phyloP scores from a whole-genome alignment of 2,888 invertebrate species.

The Omphaloscelis lunosa region DNA sequence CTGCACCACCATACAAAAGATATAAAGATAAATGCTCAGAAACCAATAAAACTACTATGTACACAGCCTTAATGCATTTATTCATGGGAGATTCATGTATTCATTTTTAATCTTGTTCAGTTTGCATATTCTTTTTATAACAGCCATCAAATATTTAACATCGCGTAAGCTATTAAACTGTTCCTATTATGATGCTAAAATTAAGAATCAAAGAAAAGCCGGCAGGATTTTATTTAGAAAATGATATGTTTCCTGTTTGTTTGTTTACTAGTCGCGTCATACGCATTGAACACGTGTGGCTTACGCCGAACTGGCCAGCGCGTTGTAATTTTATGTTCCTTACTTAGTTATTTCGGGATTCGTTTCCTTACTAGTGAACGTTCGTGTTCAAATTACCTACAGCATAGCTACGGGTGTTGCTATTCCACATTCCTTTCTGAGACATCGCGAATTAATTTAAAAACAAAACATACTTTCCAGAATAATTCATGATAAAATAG shows the following conservation, averaged over 20 bases:
- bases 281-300: conserved; percentile 75
- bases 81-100: conserved; percentile 35
- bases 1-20: conserved; percentile 64
- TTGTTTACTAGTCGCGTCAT: conserved; percentile 64
- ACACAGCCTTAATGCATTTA: conserved; percentile 39
- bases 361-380: conserved; percentile 75
- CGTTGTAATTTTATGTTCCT: conserved; percentile 79
- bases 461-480: conserved; percentile 73
- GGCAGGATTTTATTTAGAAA: conserved; percentile 47
- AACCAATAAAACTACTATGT: conserved; percentile 51
- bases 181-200: conserved; percentile 39
- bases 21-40: conserved; percentile 65
- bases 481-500: conserved; percentile 85
- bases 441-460: conserved; percentile 73
- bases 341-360: conserved; percentile 77
- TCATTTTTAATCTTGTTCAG: conserved; percentile 44
- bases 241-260: conserved; percentile 60
- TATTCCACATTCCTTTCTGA: conserved; percentile 57
- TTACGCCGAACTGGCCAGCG: conserved; percentile 73
- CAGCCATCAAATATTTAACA: conserved; percentile 54
- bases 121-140: conserved; percentile 45
- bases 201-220: conserved; percentile 51
- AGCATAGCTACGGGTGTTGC: conserved; percentile 38
- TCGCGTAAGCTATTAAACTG: conserved; percentile 46
- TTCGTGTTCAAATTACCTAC: conserved; percentile 56